These are phyloP conservation scores for Orchestia grillus DNA, from an alignment of 1,140 invertebrate genomes.

Conservation along the genomic window DNA sequence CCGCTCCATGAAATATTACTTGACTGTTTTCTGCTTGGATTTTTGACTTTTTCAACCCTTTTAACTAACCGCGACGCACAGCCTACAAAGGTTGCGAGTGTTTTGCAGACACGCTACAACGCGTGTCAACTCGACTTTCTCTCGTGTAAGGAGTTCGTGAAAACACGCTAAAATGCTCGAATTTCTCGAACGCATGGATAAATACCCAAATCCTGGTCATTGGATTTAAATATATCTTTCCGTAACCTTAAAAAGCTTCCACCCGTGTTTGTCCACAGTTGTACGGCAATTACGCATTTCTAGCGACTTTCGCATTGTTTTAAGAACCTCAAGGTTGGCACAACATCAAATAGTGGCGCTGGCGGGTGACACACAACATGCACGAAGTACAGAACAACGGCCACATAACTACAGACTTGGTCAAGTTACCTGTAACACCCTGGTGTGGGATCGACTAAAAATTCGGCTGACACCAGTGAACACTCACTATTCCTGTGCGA, in stretches of 20 bases:
- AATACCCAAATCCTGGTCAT: background rate
- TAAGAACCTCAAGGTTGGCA: background rate
- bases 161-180: background rate
- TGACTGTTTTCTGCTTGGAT: background rate
- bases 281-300: background rate
- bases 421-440: background rate
- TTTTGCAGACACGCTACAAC: background rate
- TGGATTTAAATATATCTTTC: background rate
- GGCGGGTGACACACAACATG: background rate
- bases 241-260: background rate
- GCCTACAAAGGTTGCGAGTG: background rate
- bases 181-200: background rate
- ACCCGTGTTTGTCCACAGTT: background rate
- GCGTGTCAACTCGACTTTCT: background rate
- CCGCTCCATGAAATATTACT: background rate
- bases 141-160: background rate
- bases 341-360: background rate
- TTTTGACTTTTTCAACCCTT: background rate
- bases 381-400: background rate
- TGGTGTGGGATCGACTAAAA: background rate
- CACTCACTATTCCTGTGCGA: background rate
- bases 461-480: background rate
- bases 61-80: background rate
- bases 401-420: background rate
- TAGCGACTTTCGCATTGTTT: background rate